Evolutionary conservation across 2,113 vertebrate genomes (phyloP).

Genomic region (Leucopternis melanops): DNA sequence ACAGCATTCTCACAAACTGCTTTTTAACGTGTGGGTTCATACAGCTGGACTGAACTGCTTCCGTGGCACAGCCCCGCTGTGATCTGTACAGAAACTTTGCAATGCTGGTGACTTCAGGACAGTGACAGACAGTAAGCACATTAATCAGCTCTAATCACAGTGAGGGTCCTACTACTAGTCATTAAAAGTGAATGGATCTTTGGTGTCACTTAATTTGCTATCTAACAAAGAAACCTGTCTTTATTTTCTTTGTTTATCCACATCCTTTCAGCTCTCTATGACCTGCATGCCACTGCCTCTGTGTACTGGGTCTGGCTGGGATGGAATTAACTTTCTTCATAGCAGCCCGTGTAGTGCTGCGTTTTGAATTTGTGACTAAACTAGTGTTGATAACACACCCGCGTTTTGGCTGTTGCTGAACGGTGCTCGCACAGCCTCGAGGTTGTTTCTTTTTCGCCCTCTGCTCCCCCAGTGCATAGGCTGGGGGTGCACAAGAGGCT

Average conservation of each 20-base stretch:
- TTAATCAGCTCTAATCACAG: not conserved
- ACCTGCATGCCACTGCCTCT: not conserved
- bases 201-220: not conserved
- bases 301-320: not conserved
- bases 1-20: not conserved
- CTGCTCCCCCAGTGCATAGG: not conserved
- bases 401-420: not conserved
- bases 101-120: not conserved
- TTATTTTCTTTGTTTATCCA: not conserved
- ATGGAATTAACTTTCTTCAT: not conserved
- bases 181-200: not conserved
- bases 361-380: not conserved
- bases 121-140: not conserved
- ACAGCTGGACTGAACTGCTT: not conserved
- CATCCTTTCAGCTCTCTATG: not conserved
- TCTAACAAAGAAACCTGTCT: not conserved
- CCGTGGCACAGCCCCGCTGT: not conserved
- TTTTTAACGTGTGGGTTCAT: not conserved
- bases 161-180: not conserved
- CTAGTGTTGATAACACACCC: not conserved
- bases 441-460: not conserved
- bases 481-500: not conserved
- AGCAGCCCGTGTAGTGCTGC: not conserved
- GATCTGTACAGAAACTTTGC: not conserved
- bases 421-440: fast-evolving